Conservation (phyloP, 2,888 invertebrate species). For the Drosophila helvetica region DNA sequence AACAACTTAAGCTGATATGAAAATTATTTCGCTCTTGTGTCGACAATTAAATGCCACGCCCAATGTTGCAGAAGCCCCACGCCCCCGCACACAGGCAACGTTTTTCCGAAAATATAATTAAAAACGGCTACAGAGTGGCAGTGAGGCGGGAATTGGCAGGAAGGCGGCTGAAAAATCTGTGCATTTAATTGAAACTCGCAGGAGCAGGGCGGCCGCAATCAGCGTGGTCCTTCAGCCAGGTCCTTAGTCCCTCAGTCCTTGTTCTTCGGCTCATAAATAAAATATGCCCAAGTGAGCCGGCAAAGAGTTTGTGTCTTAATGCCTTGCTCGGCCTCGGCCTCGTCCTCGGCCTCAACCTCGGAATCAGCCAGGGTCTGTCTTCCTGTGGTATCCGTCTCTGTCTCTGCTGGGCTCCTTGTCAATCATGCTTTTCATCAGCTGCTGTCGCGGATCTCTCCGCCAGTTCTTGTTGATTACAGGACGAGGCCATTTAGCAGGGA, state of each 20-base stretch:
- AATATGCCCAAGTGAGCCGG: conserved; percentile 56
- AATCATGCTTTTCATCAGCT: conserved; percentile 61
- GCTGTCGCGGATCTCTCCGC: conserved; percentile 35
- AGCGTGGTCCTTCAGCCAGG: conserved; percentile 25
- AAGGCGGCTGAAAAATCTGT: conserved; percentile 58
- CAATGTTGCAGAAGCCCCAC: conserved; percentile 4
- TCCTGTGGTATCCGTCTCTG: conserved; percentile 2
- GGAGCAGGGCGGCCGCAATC: conserved; percentile 43
- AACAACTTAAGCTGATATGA: conserved; percentile 54
- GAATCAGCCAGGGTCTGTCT: conserved; percentile 7
- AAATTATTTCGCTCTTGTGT: conserved; percentile 53
- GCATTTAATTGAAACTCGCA: conserved; percentile 71
- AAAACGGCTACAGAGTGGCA: conserved; percentile 56
- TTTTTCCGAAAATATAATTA: conserved; percentile 56
- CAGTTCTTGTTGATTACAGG: conserved; percentile 63
- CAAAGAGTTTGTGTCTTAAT: conserved; percentile 54
- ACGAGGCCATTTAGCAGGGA: conserved; percentile 58
- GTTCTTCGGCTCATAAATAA: conserved; percentile 63
- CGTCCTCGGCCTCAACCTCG: conserved; percentile 17
- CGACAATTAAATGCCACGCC: conserved; percentile 67
- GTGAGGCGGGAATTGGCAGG: background rate
- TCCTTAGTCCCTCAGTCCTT: conserved; percentile 11
- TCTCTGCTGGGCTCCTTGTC: conserved; percentile 42
- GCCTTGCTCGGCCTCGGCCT: background rate
- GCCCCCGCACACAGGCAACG: conserved; percentile 17